phyloP scores from a whole-genome alignment of 1,140 invertebrate species.

The Lasioglossum baleicum region DNA sequence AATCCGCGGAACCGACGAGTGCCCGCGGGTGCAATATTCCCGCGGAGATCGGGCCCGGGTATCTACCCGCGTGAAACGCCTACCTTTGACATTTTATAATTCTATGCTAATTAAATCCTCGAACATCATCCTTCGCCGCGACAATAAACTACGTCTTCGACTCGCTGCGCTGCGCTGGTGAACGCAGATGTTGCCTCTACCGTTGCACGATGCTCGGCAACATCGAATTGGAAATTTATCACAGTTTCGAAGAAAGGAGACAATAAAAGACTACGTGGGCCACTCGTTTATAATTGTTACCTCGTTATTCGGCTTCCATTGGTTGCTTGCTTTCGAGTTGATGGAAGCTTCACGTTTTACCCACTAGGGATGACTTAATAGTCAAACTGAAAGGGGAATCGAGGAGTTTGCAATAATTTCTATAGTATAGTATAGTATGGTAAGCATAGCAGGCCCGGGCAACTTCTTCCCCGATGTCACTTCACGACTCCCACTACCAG shows the following conservation, averaged over 20 bases:
- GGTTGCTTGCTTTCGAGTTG: too few species aligned
- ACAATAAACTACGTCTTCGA: constrained; percentile 37
- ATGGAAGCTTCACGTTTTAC: too few species aligned
- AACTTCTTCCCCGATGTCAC: too few species aligned
- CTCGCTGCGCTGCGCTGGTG: not conserved
- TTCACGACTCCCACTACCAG: too few species aligned
- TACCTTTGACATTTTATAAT: constrained; percentile 62
- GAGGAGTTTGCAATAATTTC: too few species aligned
- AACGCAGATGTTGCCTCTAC: not conserved
- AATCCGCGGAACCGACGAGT: constrained; percentile 51
- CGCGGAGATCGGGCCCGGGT: constrained; percentile 26
- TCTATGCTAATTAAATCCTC: constrained; percentile 62
- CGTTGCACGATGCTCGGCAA: not conserved
- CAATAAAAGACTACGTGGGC: not conserved
- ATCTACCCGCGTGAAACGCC: constrained; percentile 27
- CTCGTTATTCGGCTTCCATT: too few species aligned
- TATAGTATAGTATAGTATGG: too few species aligned
- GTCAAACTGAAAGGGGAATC: too few species aligned
- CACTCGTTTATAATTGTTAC: not conserved
- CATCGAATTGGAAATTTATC: too few species aligned
- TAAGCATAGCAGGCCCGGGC: too few species aligned
- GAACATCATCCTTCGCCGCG: constrained; percentile 24
- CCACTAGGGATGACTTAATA: too few species aligned
- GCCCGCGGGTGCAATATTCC: constrained; percentile 53
- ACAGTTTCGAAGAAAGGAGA: too few species aligned